Conservation (phyloP, 2,888 invertebrate species). For the Dasysyrphus albostriatus region DNA sequence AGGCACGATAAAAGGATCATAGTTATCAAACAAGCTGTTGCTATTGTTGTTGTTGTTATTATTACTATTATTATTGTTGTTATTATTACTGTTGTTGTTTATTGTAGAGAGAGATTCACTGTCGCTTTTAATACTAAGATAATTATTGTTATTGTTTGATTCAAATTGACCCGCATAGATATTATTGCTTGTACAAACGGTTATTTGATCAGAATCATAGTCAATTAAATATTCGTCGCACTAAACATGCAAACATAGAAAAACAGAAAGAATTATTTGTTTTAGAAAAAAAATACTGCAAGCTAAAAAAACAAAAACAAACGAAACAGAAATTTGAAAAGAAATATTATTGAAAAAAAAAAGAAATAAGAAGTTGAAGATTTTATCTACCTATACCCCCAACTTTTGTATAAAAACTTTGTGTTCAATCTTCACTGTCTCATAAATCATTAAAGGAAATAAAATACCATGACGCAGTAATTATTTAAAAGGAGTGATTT, state of each 20-base stretch:
- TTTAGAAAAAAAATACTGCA: slow-evolving; percentile 50
- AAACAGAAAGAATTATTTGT: slow-evolving; percentile 49
- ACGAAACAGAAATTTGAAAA: slow-evolving; percentile 60
- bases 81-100: slow-evolving; percentile 24
- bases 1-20: slow-evolving; percentile 62
- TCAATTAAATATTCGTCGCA: slow-evolving; percentile 78
- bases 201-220: slow-evolving; percentile 78
- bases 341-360: slow-evolving; percentile 47
- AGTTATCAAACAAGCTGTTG: slow-evolving; percentile 40
- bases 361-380: background rate
- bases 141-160: slow-evolving; percentile 65
- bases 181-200: slow-evolving; percentile 76
- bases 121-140: slow-evolving; percentile 72
- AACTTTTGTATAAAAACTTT: background rate
- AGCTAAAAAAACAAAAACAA: slow-evolving; percentile 58
- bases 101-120: slow-evolving; percentile 61
- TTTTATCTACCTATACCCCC: slow-evolving; percentile 3
- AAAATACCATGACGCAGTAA: background rate
- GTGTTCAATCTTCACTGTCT: background rate
- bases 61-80: slow-evolving; percentile 25
- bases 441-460: background rate
- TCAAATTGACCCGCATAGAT: slow-evolving; percentile 69
- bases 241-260: slow-evolving; percentile 78
- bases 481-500: background rate
- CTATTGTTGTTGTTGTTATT: slow-evolving; percentile 35